Evolutionary conservation across 2,113 vertebrate genomes (phyloP).

Genomic region (Ploceus nigricollis): DNA sequence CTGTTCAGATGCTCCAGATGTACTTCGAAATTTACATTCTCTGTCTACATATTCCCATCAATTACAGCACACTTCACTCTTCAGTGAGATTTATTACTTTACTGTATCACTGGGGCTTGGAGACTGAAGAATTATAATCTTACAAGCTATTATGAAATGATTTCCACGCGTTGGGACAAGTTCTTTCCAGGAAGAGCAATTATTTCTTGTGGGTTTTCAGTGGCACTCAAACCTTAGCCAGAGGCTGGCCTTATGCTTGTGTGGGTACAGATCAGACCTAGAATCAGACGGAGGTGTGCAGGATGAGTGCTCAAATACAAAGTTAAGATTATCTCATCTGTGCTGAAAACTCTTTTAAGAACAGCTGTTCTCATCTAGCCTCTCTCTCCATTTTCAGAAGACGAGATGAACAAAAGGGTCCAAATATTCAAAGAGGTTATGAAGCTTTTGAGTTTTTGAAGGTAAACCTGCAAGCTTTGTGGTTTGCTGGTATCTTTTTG

Average conservation of each 20-base stretch:
- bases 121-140: not conserved
- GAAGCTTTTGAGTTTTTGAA: not conserved
- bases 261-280: not conserved
- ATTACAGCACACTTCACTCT: not conserved
- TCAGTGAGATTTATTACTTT: not conserved
- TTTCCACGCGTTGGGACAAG: not conserved
- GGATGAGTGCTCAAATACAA: not conserved
- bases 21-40: not conserved
- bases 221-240: not conserved
- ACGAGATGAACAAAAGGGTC: not conserved
- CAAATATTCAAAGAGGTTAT: not conserved
- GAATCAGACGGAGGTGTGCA: not conserved
- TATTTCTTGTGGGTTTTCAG: conserved; percentile 6
- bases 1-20: not conserved
- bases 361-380: not conserved
- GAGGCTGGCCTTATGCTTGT: not conserved
- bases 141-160: not conserved
- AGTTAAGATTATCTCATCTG: not conserved
- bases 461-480: not conserved
- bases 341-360: not conserved
- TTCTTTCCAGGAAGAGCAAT: not conserved
- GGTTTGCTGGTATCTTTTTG: not conserved
- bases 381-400: not conserved
- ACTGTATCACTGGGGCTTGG: not conserved
- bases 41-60: not conserved